Percentiles rank a stretch among this genome's conserved stretches.
These are phyloP conservation scores for Leptinotarsa lineolata DNA, from an alignment of 1,140 invertebrate species.

Conservation along the genomic window DNA sequence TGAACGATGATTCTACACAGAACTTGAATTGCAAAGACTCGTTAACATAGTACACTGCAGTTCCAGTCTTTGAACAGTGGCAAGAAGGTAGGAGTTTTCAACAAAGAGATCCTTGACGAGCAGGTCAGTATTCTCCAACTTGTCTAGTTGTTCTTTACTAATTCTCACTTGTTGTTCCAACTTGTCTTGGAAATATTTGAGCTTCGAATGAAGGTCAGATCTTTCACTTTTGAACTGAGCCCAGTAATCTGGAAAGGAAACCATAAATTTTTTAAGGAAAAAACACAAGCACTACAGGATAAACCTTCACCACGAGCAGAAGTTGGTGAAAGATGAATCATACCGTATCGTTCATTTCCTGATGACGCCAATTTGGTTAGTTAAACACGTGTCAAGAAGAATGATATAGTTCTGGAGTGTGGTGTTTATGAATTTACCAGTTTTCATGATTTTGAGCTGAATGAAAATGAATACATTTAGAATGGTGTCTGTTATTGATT, in stretches of 20 bases:
- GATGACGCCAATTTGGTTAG: too few relatives aligned
- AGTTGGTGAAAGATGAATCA: too few relatives aligned
- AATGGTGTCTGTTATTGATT: too few relatives aligned
- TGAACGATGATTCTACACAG: constrained; percentile 47
- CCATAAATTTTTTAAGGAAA: too few relatives aligned
- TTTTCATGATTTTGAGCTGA: too few relatives aligned
- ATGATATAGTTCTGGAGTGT: too few relatives aligned
- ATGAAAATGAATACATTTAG: too few relatives aligned
- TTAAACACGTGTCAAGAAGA: too few relatives aligned
- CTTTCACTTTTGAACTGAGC: constrained; percentile 67
- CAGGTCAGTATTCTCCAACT: constrained; percentile 72
- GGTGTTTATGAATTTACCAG: too few relatives aligned
- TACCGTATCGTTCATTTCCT: too few relatives aligned
- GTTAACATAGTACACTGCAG: constrained; percentile 62
- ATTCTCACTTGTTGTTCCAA: constrained; percentile 67
- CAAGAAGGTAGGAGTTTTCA: constrained; percentile 76
- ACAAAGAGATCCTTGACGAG: constrained; percentile 78
- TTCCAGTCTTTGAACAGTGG: constrained; percentile 67
- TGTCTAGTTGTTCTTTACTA: constrained; percentile 63
- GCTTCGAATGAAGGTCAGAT: constrained; percentile 61
- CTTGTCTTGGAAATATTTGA: constrained; percentile 65
- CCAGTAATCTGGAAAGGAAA: constrained; percentile 61
- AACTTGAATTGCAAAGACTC: constrained; percentile 56
- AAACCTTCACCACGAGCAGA: too few relatives aligned
- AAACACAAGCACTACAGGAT: too few relatives aligned